These are phyloP conservation scores for Strigamia transsilvanica DNA, from an alignment of 2,888 invertebrate genomes.

Conservation along the genomic window DNA sequence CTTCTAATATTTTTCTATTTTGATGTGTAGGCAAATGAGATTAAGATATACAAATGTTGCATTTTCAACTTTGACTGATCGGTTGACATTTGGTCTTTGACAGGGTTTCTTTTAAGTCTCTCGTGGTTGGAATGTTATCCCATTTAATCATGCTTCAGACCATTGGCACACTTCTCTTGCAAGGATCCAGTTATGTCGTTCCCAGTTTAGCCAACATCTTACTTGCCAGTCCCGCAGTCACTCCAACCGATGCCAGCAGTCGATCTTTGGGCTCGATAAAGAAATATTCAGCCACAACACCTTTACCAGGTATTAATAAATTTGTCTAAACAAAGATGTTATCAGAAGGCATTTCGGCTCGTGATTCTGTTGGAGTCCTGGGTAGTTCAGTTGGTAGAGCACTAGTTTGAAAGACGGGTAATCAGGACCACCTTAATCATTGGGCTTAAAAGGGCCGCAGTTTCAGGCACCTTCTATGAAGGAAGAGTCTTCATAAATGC, in stretches of 20 bases:
- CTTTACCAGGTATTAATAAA: constrained; percentile 44
- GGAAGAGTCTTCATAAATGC: too few relatives aligned
- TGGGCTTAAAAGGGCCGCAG: too few relatives aligned
- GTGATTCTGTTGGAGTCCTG: too few relatives aligned
- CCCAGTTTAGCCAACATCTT: constrained; percentile 68
- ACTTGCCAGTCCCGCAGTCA: constrained; percentile 61
- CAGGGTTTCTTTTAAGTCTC: constrained; percentile 84
- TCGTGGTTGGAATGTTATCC: constrained; percentile 87
- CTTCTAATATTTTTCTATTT: neutral
- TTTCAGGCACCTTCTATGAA: too few relatives aligned
- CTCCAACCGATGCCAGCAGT: constrained; percentile 57
- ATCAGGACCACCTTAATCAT: too few relatives aligned
- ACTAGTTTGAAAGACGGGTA: too few relatives aligned
- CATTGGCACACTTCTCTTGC: constrained; percentile 84
- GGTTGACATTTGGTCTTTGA: constrained; percentile 54
- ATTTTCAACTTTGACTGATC: neutral
- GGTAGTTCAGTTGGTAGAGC: too few relatives aligned
- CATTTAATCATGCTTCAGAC: constrained; percentile 93
- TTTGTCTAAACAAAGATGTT: too few relatives aligned
- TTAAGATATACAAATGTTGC: neutral
- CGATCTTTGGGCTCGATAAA: neutral
- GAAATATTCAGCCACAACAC: neutral
- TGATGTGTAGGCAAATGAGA: neutral
- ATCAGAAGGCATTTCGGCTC: too few relatives aligned
- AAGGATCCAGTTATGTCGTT: constrained; percentile 73